These are phyloP conservation scores for Ctena decussata DNA, from an alignment of 2,888 invertebrate species.

Conservation along the genomic window DNA sequence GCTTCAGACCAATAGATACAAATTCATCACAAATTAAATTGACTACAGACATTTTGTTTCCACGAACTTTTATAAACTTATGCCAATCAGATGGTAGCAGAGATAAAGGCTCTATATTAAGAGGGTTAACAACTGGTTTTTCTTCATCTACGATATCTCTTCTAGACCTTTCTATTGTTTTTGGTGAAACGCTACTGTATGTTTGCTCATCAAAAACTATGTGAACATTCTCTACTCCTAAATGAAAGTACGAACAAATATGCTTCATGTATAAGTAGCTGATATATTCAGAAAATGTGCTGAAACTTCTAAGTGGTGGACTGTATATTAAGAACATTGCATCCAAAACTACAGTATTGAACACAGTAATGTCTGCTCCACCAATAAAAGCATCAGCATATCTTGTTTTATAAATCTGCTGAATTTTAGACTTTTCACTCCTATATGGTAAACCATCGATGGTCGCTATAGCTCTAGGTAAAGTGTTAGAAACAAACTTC, in stretches of 20 bases:
- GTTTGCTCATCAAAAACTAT: not conserved
- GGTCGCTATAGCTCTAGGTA: not conserved
- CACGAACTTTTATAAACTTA: not conserved
- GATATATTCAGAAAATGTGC: constrained; percentile 5
- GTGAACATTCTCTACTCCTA: not conserved
- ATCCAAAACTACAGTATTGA: not conserved
- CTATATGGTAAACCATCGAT: not conserved
- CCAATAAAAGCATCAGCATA: not conserved
- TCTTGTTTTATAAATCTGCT: not conserved
- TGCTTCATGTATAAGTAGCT: not conserved
- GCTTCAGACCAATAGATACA: not conserved
- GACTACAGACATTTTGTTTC: not conserved
- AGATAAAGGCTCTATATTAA: not conserved
- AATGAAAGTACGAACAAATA: not conserved
- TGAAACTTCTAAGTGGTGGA: not conserved
- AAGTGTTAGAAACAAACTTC: not conserved
- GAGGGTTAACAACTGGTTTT: not conserved
- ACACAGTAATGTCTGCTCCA: not conserved
- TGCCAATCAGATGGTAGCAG: not conserved
- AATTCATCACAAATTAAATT: not conserved
- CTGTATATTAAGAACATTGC: not conserved
- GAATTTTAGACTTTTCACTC: not conserved
- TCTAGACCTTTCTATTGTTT: not conserved
- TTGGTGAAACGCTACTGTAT: not conserved
- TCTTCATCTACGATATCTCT: not conserved